Base-by-base conservation (phyloP, 2,888 invertebrate species). In the Tetragonisca angustula region DNA sequence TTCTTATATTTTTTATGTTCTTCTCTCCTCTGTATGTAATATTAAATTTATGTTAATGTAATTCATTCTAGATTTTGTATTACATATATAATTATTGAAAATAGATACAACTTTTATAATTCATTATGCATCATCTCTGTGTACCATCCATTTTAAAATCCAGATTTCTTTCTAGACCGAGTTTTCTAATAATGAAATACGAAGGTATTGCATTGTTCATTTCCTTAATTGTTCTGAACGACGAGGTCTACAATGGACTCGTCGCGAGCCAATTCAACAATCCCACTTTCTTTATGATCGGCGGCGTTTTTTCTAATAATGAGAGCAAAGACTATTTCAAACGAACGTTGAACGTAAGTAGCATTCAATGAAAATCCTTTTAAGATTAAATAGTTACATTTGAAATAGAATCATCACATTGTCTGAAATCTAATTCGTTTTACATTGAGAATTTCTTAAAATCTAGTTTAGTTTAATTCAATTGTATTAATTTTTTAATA, bases 301-400 rank as follows among this genome's bases (percentile, higher is more conserved):
- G 98, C 32, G 98, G 98, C n/a, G 98, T 99, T 2, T 96, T 99
- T 36, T 98, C 98, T 83, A 97, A 97, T 94, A 97, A 97, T 89
- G 97, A 97, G 68, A 98, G 98, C 87, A 97, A 97, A 92, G 95
- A 95, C 19, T 97, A 97, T 95, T 98, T 98, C 94, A 97, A 97
- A 91, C 96, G 97, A 91, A 98, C 97, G 50, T 97, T 98, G 89
- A 96, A 97, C 93, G 98, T 98, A 95, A 96, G 96, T 90, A 72
- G n/a, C 21, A 32, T 19, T 9, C 19, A 32, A 21, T 4, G 5
- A 32, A 64, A 21, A 4, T 1, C 0, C 2, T 32, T 6, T 4
- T 19, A 27, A 27, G 9, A 61, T 24, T 24, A 24, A 61, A 61
- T 61, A 6, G 9, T 27, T 61, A 9, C 4, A 9, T 61, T 17